These are phyloP conservation scores for Hepsetus odoe DNA, from an alignment of 2,113 vertebrate species.

Conservation along the genomic window DNA sequence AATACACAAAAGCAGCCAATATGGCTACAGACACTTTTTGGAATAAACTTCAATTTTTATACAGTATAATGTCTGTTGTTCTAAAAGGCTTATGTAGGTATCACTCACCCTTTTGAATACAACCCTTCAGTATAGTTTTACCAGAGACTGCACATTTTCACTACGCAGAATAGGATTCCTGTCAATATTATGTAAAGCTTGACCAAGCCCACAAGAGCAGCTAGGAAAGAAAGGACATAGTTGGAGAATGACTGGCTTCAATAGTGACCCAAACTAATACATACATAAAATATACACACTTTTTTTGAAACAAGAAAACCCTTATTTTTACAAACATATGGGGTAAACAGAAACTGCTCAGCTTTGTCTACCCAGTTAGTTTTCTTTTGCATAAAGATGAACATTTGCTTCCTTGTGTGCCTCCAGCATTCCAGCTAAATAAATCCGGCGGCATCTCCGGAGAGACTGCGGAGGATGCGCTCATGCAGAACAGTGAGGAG, in stretches of 20 bases:
- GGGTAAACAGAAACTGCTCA: background rate
- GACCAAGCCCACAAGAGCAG: background rate
- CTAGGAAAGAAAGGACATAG: background rate
- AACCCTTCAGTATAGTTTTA: no score
- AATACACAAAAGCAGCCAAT: no score
- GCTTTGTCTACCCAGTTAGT: background rate
- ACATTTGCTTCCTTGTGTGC: background rate
- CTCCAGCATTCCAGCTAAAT: background rate
- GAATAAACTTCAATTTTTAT: no score
- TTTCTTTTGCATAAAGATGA: conserved; percentile 2
- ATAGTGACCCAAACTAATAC: no score
- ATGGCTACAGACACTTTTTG: no score
- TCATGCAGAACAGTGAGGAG: conserved; percentile 10
- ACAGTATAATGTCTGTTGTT: no score
- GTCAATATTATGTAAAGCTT: background rate
- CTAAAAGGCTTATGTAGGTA: background rate
- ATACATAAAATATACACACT: no score
- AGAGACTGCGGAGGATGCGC: conserved; percentile 13
- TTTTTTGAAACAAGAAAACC: background rate
- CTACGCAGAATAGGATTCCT: background rate
- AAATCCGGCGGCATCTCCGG: background rate
- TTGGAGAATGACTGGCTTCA: background rate
- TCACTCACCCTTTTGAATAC: no score
- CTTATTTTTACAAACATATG: background rate
- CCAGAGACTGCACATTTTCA: background rate